Conservation (phyloP, 2,113 vertebrate genomes). For the Salvelinus fontinalis region DNA sequence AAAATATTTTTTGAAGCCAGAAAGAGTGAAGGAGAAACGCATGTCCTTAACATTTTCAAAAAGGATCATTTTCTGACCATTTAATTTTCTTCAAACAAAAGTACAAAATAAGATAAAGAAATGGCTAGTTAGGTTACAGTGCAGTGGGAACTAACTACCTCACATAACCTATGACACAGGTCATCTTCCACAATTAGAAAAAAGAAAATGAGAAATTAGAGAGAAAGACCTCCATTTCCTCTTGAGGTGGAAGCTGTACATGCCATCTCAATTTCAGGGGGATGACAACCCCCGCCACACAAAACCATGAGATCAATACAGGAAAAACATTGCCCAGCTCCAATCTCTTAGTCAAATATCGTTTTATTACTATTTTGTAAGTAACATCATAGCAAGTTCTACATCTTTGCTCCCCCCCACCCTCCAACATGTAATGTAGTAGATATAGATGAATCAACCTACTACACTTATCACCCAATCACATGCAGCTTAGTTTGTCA, state of each 20-base stretch:
- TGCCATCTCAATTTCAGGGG: neutral
- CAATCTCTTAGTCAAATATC: slow-evolving; percentile 30
- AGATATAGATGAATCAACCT: slow-evolving; percentile 1
- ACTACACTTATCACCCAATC: slow-evolving; percentile 12
- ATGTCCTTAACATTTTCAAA: neutral
- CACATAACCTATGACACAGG: neutral
- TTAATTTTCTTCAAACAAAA: neutral
- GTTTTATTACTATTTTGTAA: slow-evolving; percentile 44
- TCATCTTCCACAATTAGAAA: neutral
- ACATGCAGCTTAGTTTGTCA: neutral
- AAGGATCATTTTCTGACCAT: slow-evolving; percentile 8
- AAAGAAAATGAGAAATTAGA: neutral
- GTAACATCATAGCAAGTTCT: slow-evolving; percentile 42
- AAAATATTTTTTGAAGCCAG: neutral
- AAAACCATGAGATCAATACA: neutral
- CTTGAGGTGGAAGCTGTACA: neutral
- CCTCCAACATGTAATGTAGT: neutral
- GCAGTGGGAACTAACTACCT: neutral
- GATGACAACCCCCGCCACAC: neutral
- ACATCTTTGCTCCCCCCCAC: neutral
- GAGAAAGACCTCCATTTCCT: neutral
- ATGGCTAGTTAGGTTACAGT: neutral
- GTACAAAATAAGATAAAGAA: neutral
- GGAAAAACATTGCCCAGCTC: neutral
- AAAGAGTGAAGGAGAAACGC: neutral